These are phyloP conservation scores for Chaetura pelagica DNA, from an alignment of 2,113 vertebrate genomes.

Conservation along the genomic window DNA sequence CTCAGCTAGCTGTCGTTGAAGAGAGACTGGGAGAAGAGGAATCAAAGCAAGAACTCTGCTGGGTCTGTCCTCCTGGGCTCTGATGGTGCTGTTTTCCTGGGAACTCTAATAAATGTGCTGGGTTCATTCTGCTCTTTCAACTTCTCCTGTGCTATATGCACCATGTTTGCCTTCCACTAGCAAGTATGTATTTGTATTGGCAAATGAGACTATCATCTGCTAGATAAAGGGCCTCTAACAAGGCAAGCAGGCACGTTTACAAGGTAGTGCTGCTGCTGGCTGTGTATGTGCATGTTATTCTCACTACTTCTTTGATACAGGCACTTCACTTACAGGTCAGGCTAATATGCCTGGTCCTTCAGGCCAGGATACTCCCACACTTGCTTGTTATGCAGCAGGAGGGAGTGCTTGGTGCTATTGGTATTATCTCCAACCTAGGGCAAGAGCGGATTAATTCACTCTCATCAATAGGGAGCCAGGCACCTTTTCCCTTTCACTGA, in stretches of 20 bases:
- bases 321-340: neutral
- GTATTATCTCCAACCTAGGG: neutral
- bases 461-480: neutral
- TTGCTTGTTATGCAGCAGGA: neutral
- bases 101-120: rapidly evolving
- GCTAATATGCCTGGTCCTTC: neutral
- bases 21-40: neutral
- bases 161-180: neutral
- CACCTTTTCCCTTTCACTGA: neutral
- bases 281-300: rapidly evolving
- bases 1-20: neutral
- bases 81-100: rapidly evolving
- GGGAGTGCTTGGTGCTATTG: neutral
- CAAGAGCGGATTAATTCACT: neutral
- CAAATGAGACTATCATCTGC: neutral
- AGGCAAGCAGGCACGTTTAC: neutral
- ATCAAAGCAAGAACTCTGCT: neutral
- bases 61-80: neutral
- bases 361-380: neutral
- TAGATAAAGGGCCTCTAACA: neutral
- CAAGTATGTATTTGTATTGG: neutral
- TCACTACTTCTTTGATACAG: neutral
- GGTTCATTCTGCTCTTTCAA: neutral
- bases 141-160: neutral
- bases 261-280: neutral